A percentile compares a stretch with the other conserved stretches of the same genome.
Conservation (phyloP, 2,888 invertebrate genomes). For the Cylloceria caligata region DNA sequence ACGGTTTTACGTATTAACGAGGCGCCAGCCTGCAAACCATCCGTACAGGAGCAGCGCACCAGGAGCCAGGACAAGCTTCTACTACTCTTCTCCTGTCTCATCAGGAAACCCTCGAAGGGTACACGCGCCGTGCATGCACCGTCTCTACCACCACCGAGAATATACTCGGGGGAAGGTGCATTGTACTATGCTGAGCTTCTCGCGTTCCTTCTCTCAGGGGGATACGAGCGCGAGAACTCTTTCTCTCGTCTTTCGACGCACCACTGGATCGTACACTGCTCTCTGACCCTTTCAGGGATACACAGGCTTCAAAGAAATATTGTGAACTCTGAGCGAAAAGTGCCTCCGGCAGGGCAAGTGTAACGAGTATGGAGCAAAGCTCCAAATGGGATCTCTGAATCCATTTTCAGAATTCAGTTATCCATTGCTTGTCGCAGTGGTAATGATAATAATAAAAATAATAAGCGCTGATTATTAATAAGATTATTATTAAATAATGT, state of each 20-base stretch:
- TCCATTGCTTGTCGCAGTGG: background rate
- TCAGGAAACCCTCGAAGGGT: constrained; percentile 53
- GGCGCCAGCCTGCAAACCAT: constrained; percentile 72
- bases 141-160: constrained; percentile 1
- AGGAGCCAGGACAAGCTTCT: constrained; percentile 19
- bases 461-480: no score
- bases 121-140: constrained; percentile 17
- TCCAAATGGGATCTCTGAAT: background rate
- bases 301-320: constrained; percentile 53
- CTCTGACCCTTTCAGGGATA: constrained; percentile 50
- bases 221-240: constrained; percentile 16
- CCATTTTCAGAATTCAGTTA: background rate
- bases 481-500: no score
- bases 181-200: constrained; percentile 8
- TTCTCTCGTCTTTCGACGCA: constrained; percentile 26
- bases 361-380: background rate
- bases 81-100: constrained; percentile 59
- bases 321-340: constrained; percentile 18
- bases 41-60: constrained; percentile 56
- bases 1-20: constrained; percentile 83
- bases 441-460: background rate
- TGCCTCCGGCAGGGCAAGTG: background rate
- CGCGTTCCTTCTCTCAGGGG: background rate
- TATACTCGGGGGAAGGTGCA: constrained; percentile 11
- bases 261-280: constrained; percentile 30